Percentiles rank a stretch among this genome's conserved stretches.
Conservation (phyloP, 2,797 vertebrate genomes). For the Pangasius djambal region DNA sequence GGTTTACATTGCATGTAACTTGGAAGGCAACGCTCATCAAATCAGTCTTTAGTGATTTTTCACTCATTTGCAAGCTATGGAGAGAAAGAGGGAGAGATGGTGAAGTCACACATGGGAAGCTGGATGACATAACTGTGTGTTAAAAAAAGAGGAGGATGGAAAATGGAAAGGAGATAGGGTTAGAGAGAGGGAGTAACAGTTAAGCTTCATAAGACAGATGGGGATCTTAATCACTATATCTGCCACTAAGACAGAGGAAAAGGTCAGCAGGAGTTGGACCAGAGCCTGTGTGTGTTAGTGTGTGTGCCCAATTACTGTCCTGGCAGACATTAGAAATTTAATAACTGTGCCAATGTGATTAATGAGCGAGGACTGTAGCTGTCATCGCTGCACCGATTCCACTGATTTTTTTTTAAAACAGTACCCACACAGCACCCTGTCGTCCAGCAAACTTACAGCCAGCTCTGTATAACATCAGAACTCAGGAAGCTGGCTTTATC, state of each 20-base stretch:
- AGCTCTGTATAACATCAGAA: background rate
- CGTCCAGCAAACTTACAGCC: background rate
- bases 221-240: slow-evolving; percentile 47
- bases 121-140: slow-evolving; percentile 10
- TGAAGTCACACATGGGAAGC: background rate
- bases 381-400: slow-evolving; percentile 71
- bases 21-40: background rate
- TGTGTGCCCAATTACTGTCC: slow-evolving; percentile 43
- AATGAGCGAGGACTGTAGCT: slow-evolving; percentile 68
- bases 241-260: slow-evolving; percentile 49
- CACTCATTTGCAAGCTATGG: background rate
- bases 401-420: slow-evolving; percentile 50
- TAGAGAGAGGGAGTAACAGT: slow-evolving; percentile 23
- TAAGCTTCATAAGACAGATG: slow-evolving; percentile 27
- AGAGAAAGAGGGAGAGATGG: background rate
- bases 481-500: background rate
- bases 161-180: slow-evolving; percentile 7
- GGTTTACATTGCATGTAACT: background rate
- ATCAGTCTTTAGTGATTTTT: background rate
- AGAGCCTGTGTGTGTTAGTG: slow-evolving; percentile 24
- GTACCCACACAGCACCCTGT: background rate
- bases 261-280: slow-evolving; percentile 57
- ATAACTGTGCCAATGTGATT: slow-evolving; percentile 62
- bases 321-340: slow-evolving; percentile 61
- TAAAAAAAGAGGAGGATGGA: background rate